phyloP scores from a whole-genome alignment of 1,140 invertebrate genomes.

The Sinella curviseta region DNA sequence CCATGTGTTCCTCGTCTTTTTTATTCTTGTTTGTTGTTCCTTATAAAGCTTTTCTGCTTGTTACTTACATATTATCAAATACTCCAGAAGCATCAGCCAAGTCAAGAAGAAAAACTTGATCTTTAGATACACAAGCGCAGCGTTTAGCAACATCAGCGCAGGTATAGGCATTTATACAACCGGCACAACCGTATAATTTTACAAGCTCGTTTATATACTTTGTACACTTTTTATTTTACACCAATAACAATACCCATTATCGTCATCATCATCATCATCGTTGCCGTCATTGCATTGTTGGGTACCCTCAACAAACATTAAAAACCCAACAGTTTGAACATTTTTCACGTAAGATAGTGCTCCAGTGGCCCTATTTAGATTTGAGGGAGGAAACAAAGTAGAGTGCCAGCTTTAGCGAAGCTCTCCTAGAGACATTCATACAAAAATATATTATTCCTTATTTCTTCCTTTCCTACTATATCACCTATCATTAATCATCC shows the following conservation, averaged over 20 bases:
- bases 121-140: too few relatives aligned
- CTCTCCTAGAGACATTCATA: neutral
- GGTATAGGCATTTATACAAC: too few relatives aligned
- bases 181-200: too few relatives aligned
- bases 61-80: neutral
- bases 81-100: neutral
- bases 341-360: conserved; percentile 23
- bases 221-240: conserved; percentile 3
- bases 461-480: neutral
- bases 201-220: too few relatives aligned
- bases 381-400: neutral
- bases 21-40: neutral
- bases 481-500: conserved; percentile 16
- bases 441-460: neutral
- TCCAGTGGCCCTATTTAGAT: conserved; percentile 23
- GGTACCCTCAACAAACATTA: neutral
- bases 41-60: neutral
- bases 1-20: conserved; percentile 39
- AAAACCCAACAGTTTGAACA: neutral
- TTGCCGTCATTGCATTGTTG: neutral
- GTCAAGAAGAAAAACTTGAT: neutral
- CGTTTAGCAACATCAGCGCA: too few relatives aligned
- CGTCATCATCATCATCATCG: conserved; percentile 21
- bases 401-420: neutral
- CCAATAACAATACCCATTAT: conserved; percentile 16